Percentiles rank a stretch among this genome's conserved stretches.
These are phyloP conservation scores for Typhlichthys subterraneus DNA, from an alignment of 2,797 vertebrate species.

Conservation along the genomic window DNA sequence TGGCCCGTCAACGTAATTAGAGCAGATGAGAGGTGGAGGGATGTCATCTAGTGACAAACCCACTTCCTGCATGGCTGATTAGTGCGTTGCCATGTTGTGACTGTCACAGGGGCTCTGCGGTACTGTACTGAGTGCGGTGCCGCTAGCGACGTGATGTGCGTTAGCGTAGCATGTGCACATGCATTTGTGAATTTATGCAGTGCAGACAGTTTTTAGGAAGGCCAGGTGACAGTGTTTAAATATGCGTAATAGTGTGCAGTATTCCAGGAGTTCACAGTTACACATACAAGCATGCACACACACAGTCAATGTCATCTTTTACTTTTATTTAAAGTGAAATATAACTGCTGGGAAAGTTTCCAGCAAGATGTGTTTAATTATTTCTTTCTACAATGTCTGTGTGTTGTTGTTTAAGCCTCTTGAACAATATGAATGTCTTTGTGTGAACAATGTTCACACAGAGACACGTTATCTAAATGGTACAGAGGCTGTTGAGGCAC, in stretches of 20 bases:
- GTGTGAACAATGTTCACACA: conserved; percentile 41
- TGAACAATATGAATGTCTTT: conserved; percentile 46
- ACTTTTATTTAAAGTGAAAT: conserved; percentile 30
- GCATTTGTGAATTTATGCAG: conserved; percentile 5
- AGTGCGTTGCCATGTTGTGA: conserved; percentile 54
- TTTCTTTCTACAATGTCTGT: conserved; percentile 33
- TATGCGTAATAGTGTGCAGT: neutral
- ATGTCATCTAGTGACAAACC: conserved; percentile 52
- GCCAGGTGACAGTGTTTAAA: conserved; percentile 3
- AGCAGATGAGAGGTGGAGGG: conserved; percentile 55
- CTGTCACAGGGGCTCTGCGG: conserved; percentile 51
- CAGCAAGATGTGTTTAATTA: conserved; percentile 35
- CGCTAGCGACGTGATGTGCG: conserved; percentile 11
- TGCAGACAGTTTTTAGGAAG: neutral
- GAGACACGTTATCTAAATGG: conserved; percentile 66
- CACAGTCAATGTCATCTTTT: conserved; percentile 10
- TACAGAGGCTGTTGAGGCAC: conserved; percentile 35
- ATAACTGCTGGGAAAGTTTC: conserved; percentile 60
- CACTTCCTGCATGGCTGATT: conserved; percentile 63
- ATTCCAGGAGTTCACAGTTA: neutral
- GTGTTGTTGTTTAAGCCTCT: conserved; percentile 57
- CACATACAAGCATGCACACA: conserved; percentile 18
- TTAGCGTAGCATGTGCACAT: neutral
- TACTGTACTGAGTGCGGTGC: conserved; percentile 20
- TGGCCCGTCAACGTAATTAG: conserved; percentile 56